A percentile compares a stretch with the other conserved stretches of the same genome.
phyloP scores from a whole-genome alignment of 1,140 invertebrate genomes.

The Chlorops oryzae region DNA sequence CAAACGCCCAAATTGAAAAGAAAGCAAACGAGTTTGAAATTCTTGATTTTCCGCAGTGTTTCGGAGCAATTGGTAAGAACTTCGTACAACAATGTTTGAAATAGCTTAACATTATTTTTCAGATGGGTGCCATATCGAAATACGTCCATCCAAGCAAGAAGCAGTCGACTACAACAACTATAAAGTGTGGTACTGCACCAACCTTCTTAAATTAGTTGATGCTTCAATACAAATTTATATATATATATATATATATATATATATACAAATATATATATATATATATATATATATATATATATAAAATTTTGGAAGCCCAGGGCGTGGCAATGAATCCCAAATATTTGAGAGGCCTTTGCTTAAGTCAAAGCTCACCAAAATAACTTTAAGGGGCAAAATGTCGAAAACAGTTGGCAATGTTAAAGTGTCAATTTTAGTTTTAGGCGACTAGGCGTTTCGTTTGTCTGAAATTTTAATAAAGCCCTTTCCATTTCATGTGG shows the following conservation, averaged over 20 bases:
- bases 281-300: too few species aligned
- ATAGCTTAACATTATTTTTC: constrained; percentile 1
- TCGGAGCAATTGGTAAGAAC: constrained; percentile 6
- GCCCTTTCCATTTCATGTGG: constrained; percentile 4
- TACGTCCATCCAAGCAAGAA: neutral
- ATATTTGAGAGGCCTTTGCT: constrained; percentile 11
- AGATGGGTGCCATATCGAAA: constrained; percentile 15
- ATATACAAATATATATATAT: too few species aligned
- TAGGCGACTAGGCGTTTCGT: constrained; percentile 9
- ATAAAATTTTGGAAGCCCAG: constrained; percentile 8
- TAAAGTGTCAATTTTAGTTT: constrained; percentile 3
- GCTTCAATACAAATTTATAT: constrained; percentile 9
- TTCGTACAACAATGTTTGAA: neutral
- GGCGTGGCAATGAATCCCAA: constrained; percentile 4
- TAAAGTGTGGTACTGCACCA: constrained; percentile 10
- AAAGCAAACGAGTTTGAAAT: constrained; percentile 2
- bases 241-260: too few species aligned
- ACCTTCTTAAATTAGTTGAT: constrained; percentile 8
- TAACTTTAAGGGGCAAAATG: neutral
- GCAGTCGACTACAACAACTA: constrained; percentile 10
- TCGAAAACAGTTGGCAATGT: neutral
- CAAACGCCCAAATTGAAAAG: constrained; percentile 7
- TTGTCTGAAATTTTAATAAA: constrained; percentile 6
- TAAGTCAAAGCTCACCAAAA: neutral
- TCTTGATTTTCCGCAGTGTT: constrained; percentile 12